Evolutionary conservation across 1,140 invertebrate species (phyloP), one percentile per base, ranked within the genome.

Genomic region (Hypsibius dujardini): DNA sequence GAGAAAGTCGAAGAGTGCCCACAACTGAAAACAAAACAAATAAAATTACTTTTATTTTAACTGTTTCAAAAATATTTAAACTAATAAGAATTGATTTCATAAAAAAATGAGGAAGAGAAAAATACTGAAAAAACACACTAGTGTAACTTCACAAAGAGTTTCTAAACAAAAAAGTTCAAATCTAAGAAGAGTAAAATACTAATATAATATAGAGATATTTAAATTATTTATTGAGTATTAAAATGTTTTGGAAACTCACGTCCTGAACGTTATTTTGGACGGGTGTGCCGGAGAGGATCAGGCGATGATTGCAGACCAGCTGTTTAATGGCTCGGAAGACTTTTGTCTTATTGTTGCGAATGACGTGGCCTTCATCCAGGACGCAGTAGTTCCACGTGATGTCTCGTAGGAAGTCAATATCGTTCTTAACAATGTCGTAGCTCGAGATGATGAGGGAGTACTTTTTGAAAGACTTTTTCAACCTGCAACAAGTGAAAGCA

Each of bases 1-100:
- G 1, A 99, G 82, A 82, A 98, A 96, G 80, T 98, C 93, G 81
- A 99, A 98, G 1, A 99, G 82, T n/a, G 94, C 96, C 95, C 95
- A 99, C 72, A 99, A 80, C 80, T 99, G n/a, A n/a, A n/a, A n/a
- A 95, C 46, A 97, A 75, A 56, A 7, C 50, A 56, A 7, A 56
- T n/a, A 56, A 56, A 56, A 56, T 7, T 56, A n/a, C n/a, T n/a
- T 56, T 7, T 7, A 56, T 7, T 56, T 7, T 56, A 56, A n/a
- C 7, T 7, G n/a, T n/a, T 56, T 56, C 50, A n/a, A 56, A 7
- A 56, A 56, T 7, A 56, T n/a, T 56, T 7, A n/a, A 56, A 56
- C 50, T 7, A 56, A 7, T 7, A 7, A 56, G 7, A 7, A 7
- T 7, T n/a, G n/a, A 7, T 7, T 56, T n/a, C 50, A 7, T 56